Percentiles rank a stretch among this genome's conserved stretches.
phyloP scores from a whole-genome alignment of 2,113 vertebrate species.

The Amphilophus citrinellus region DNA sequence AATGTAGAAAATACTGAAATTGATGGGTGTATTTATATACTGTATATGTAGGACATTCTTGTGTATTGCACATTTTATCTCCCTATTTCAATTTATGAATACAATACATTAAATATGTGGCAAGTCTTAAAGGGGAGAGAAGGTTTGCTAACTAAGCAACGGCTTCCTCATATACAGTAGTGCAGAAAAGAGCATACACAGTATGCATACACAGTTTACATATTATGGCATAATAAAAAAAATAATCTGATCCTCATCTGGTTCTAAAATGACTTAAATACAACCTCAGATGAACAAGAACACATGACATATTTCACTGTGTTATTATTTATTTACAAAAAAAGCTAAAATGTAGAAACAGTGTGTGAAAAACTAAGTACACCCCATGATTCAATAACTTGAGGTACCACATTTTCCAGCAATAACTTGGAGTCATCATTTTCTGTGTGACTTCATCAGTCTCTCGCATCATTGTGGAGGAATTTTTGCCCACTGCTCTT shows the following conservation, averaged over 20 bases:
- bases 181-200: too few species aligned
- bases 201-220: too few species aligned
- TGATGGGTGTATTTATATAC: not conserved
- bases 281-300: not conserved
- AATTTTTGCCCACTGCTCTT: not conserved
- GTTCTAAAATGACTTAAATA: not conserved
- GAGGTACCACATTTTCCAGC: not conserved
- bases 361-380: not conserved
- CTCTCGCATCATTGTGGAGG: not conserved
- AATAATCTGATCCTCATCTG: not conserved
- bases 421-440: not conserved
- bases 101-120: not conserved
- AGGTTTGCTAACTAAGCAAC: too few species aligned
- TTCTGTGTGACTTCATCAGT: not conserved
- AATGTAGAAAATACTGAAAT: not conserved
- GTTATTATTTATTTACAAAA: not conserved
- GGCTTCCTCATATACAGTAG: too few species aligned
- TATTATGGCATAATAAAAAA: not conserved
- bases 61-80: not conserved
- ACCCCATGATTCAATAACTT: not conserved
- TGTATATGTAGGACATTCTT: not conserved
- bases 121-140: not conserved
- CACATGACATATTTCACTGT: not conserved
- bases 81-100: not conserved
- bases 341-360: not conserved